These are phyloP conservation scores for Tinamus guttatus DNA, from an alignment of 2,113 vertebrate species.

Conservation along the genomic window DNA sequence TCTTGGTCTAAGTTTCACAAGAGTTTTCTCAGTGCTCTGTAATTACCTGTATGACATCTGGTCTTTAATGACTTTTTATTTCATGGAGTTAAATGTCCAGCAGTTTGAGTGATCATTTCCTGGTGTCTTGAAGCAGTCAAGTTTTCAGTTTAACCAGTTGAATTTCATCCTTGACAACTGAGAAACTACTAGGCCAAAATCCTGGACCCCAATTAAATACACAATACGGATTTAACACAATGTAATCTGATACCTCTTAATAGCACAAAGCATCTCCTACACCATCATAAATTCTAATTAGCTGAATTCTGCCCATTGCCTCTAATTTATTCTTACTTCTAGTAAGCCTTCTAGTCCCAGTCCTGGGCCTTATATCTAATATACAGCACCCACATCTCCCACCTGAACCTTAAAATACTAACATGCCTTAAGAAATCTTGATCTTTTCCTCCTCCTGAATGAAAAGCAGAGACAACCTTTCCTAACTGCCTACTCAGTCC, in stretches of 20 bases:
- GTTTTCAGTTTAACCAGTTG: not conserved
- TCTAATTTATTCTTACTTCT: not conserved
- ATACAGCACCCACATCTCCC: not conserved
- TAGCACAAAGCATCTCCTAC: not conserved
- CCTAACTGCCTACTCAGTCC: not conserved
- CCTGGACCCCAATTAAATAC: not conserved
- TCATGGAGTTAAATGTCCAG: slow-evolving; percentile 19
- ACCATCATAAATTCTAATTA: not conserved
- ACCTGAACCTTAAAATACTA: not conserved
- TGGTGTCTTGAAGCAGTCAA: not conserved
- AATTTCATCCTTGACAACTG: slow-evolving; percentile 15
- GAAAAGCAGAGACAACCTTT: not conserved
- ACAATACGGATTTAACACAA: not conserved
- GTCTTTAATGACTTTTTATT: slow-evolving; percentile 13
- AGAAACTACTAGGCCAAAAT: not conserved
- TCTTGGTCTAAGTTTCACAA: not conserved
- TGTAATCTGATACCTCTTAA: not conserved
- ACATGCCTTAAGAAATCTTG: not conserved
- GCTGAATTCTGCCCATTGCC: not conserved
- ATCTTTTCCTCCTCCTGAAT: not conserved
- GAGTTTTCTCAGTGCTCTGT: not conserved
- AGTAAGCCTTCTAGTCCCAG: not conserved
- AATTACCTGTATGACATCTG: not conserved
- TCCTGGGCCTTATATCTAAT: not conserved
- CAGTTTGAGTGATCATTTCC: slow-evolving; percentile 41